Conservation (phyloP, 2,888 invertebrate species). For the Machimus rusticus region DNA sequence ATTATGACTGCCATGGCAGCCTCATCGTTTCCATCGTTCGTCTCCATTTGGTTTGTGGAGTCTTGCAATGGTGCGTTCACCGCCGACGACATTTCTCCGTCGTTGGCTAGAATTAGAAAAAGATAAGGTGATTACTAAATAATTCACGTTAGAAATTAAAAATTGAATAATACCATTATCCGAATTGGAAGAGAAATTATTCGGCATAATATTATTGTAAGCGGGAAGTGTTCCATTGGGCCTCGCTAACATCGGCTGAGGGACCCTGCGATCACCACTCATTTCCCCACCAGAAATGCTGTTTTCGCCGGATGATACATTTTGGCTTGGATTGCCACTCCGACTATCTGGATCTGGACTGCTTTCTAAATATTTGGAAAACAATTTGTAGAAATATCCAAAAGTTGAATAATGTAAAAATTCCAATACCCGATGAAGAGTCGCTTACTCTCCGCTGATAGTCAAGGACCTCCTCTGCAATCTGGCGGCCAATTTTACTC, state of each 20-base stretch:
- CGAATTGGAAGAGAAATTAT: conserved; percentile 59
- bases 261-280: conserved; percentile 35
- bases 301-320: conserved; percentile 45
- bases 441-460: conserved; percentile 66
- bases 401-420: background rate
- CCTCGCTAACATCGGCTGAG: conserved; percentile 30
- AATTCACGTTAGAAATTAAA: background rate
- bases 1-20: conserved; percentile 93
- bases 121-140: background rate
- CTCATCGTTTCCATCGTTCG: conserved; percentile 81
- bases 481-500: conserved; percentile 84
- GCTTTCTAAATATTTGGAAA: conserved; percentile 41
- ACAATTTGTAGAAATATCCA: background rate
- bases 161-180: conserved; percentile 44
- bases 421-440: conserved; percentile 59
- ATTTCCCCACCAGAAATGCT: conserved; percentile 46
- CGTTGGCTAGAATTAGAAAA: conserved; percentile 40
- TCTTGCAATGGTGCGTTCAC: conserved; percentile 31
- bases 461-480: conserved; percentile 79
- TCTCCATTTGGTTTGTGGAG: conserved; percentile 52
- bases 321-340: conserved; percentile 43
- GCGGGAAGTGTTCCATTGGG: conserved; percentile 49
- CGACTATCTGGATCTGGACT: conserved; percentile 48
- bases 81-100: conserved; percentile 41
- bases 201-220: conserved; percentile 53